Base-by-base conservation (phyloP, 2,797 vertebrate species). In the Helarctos malayanus region DNA sequence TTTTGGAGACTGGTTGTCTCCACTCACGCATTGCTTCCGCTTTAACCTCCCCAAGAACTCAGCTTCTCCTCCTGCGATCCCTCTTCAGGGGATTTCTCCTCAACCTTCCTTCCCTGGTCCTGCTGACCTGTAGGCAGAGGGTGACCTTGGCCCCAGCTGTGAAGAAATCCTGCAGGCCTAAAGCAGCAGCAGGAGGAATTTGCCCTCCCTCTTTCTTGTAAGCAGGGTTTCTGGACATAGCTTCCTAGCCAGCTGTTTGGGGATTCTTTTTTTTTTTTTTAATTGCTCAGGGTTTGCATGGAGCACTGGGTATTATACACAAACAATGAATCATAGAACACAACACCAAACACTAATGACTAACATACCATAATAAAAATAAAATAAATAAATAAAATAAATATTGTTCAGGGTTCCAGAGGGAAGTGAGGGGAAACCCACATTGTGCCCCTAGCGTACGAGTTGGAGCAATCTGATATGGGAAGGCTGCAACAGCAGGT, bases 21-120 rank as follows among this genome's bases (percentile, higher is more conserved):
- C 1, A 0, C 5, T 49, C 41, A 21, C 19, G 27, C 27, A 6
- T 2, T 9, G 8, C 3, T 23, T 41, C 35, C 27, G 29, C 11
- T 47, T n/a, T 52, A 27, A 35, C 29, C 15, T 65, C 32, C 41
- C n/a, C 19, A 19, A 52, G 59, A 59, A 78, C 41, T 73, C 73
- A 9, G 25, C 25, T 29, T 49, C 79, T 59, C 27, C 3, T 8
- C 12, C 4, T 4, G 3, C n/a, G 21, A 14, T 41, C n/a, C 27
- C 8, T 86, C 11, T 85, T 27, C 54, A n/a, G n/a, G 45, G 45
- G 21, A 6, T 47, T 54, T n/a, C 25, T 38, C 45, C 56, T 61
- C 12, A 7, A 41, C 2, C 18, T 35, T 52, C 15, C 45, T 32
- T n/a, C 56, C 5, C 29, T 45, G 15, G 27, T 19, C 38, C 38